Evolutionary conservation across 2,888 invertebrate genomes (phyloP), one percentile per base, ranked within the genome.

Genomic region (Isotomurus palustris): DNA sequence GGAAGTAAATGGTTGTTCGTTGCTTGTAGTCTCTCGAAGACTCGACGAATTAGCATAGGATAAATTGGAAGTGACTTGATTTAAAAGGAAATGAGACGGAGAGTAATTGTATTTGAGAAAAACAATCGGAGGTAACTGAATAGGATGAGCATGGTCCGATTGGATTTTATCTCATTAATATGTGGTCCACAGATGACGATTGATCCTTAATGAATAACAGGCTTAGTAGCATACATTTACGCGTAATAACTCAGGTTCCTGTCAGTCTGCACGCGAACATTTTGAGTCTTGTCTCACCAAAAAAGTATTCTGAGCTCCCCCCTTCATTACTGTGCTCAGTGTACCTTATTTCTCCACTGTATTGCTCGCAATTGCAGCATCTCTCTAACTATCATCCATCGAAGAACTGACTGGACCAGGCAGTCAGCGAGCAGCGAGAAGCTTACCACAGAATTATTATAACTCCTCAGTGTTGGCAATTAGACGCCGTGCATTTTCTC

Each of bases 181-280:
- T 60, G 60, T 58, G 48, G 60, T 60, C 47, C 55, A 43, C 64
- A 64, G 64, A 64, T 64, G 64, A 64, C 60, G 60, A 64, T 64
- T 64, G 60, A 58, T 64, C 57, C 53, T 50, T 64, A 58, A 60
- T 64, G 57, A 60, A 64, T 64, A 60, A 53, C 60, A 60, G 52
- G 56, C 49, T 49, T 47, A 53, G 53, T 53, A 56, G 60, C 60
- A 60, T 61, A 60, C 56, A 58, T 58, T 64, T 60, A 64, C 58
- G 58, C 58, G 59, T 61, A 64, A 64, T 64, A 58, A 53, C 56
- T 60, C 59, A 56, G 64, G 57, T 55, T 62, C 64, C 64, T 62
- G 57, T 55, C 57, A 62, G 64, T 65, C 64, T 65, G 57, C 64
- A 65, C 64, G 64, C 64, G 62, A 65, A 60, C 44, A 38, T 44